Percentiles rank a stretch among this genome's conserved stretches.
These are phyloP conservation scores for Ceratina calcarata DNA, from an alignment of 1,140 invertebrate genomes.

Conservation along the genomic window DNA sequence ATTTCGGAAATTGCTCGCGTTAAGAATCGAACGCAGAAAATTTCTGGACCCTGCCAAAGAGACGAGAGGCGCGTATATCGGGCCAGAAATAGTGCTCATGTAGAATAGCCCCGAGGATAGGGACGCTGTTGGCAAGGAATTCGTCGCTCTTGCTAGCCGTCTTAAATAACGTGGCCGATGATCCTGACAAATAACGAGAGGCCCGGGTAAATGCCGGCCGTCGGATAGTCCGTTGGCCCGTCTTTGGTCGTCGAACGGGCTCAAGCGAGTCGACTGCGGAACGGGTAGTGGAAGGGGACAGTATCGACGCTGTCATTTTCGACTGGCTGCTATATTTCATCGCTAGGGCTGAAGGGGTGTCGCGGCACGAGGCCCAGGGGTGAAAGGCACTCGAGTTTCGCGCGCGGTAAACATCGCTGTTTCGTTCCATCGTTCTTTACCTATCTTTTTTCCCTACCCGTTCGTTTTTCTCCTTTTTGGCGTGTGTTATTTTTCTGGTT, in stretches of 20 bases:
- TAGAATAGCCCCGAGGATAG: slow-evolving; percentile 30
- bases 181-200: slow-evolving; percentile 38
- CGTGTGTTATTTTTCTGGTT: slow-evolving; percentile 38
- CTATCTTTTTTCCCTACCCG: not conserved
- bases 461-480: not conserved
- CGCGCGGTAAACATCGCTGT: not conserved
- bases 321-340: not conserved
- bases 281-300: not conserved
- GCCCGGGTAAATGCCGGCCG: slow-evolving; percentile 26
- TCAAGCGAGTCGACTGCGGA: not conserved
- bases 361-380: too few species aligned
- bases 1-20: not conserved
- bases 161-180: slow-evolving; percentile 35
- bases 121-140: slow-evolving; percentile 25
- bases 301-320: slow-evolving; percentile 21
- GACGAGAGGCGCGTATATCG: not conserved
- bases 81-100: slow-evolving; percentile 34
- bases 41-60: slow-evolving; percentile 12
- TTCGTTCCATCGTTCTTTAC: not conserved
- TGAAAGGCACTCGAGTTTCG: slow-evolving; percentile 9
- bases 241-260: not conserved
- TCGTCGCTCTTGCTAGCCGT: slow-evolving; percentile 12
- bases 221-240: slow-evolving; percentile 23
- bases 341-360: not conserved
- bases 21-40: not conserved